A percentile compares a stretch with the other conserved stretches of the same genome.
Conservation (phyloP, 2,888 invertebrate genomes). For the Parnassius mnemosyne region DNA sequence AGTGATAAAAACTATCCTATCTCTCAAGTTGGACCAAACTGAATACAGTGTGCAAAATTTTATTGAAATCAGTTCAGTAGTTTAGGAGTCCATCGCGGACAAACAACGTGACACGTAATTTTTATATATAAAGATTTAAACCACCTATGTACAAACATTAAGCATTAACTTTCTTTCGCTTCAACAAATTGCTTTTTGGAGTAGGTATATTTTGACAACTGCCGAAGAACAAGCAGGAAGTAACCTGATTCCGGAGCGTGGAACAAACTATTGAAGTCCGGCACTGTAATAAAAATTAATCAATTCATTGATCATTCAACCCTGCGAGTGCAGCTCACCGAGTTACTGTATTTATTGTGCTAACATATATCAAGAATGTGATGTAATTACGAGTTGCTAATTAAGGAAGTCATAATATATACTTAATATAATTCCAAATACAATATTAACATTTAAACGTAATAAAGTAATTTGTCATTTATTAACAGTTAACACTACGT, state of each 20-base stretch:
- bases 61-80: too few species aligned
- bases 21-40: too few species aligned
- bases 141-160: not conserved
- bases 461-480: not conserved
- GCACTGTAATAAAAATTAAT: slow-evolving; percentile 54
- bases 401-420: too few species aligned
- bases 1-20: too few species aligned
- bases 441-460: not conserved
- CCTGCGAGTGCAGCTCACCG: slow-evolving; percentile 31
- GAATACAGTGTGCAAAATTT: too few species aligned
- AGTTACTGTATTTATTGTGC: slow-evolving; percentile 1
- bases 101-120: too few species aligned
- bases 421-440: too few species aligned
- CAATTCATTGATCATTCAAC: slow-evolving; percentile 53
- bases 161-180: not conserved
- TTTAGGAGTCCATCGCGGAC: too few species aligned
- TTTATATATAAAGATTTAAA: too few species aligned
- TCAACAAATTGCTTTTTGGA: not conserved
- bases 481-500: not conserved
- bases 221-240: slow-evolving; percentile 49
- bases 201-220: slow-evolving; percentile 6
- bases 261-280: slow-evolving; percentile 49
- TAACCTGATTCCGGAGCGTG: slow-evolving; percentile 47
- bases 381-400: not conserved
- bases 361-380: not conserved